Evolutionary conservation across 2,797 vertebrate species (phyloP).

Genomic region (Apogon hyalosoma): DNA sequence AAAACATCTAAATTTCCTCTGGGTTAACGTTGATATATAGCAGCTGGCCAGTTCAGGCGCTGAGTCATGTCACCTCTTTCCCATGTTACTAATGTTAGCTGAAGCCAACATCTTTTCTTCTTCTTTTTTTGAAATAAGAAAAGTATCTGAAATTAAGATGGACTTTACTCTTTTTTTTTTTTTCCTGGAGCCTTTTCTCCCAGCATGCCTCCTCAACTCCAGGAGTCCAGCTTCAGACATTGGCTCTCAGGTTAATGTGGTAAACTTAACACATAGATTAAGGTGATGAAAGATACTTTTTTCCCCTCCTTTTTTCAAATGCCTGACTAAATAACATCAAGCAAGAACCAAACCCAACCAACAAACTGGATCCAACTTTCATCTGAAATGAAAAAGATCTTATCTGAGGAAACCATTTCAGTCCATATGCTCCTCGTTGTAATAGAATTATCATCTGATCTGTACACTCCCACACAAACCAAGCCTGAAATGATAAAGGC

Average conservation of each 20-base stretch:
- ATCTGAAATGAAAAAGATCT: slow-evolving; percentile 26
- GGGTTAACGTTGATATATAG: slow-evolving; percentile 12
- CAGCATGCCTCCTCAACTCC: slow-evolving; percentile 27
- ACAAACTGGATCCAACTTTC: slow-evolving; percentile 25
- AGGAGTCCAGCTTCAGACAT: slow-evolving; percentile 21
- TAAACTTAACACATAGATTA: slow-evolving; percentile 14
- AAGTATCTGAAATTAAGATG: slow-evolving; percentile 23
- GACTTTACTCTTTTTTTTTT: neutral
- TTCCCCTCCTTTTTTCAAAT: slow-evolving; percentile 23
- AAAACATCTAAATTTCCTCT: slow-evolving; percentile 5
- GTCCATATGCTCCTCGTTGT: slow-evolving; percentile 21
- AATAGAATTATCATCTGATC: slow-evolving; percentile 28
- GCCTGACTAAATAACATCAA: slow-evolving; percentile 60
- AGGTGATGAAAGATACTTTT: slow-evolving; percentile 19
- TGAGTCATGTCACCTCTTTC: neutral
- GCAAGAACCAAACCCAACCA: neutral
- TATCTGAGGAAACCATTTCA: slow-evolving; percentile 11
- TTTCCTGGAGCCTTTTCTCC: slow-evolving; percentile 5
- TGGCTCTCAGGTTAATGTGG: slow-evolving; percentile 34
- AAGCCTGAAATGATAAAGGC: slow-evolving; percentile 31
- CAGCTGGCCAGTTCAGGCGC: slow-evolving; percentile 9
- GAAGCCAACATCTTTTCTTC: slow-evolving; percentile 10
- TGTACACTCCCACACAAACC: slow-evolving; percentile 15
- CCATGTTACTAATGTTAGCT: slow-evolving; percentile 2
- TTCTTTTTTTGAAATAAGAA: slow-evolving; percentile 23